Conservation (phyloP, 2,113 vertebrate species). For the Eretmochelys imbricata region DNA sequence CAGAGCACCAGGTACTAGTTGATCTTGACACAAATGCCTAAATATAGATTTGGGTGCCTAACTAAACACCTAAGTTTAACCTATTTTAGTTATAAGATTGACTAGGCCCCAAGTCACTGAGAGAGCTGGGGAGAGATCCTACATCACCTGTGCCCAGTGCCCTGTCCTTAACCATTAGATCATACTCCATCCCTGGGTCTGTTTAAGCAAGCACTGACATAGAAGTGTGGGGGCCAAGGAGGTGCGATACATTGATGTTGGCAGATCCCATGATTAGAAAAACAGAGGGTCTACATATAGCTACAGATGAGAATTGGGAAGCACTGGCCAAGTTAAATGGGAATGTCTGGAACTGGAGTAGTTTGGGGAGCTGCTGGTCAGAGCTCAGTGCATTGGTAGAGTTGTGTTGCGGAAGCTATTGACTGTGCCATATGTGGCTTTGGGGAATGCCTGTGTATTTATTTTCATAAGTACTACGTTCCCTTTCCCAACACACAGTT, state of each 20-base stretch:
- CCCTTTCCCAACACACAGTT: background rate
- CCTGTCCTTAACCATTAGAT: background rate
- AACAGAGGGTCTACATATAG: background rate
- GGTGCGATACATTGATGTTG: conserved; percentile 22
- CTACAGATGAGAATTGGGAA: conserved; percentile 29
- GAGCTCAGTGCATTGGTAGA: background rate
- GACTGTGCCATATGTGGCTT: background rate
- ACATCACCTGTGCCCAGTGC: background rate
- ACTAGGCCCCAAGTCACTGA: background rate
- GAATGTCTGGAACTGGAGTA: background rate
- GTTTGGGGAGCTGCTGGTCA: background rate
- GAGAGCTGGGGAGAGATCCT: background rate
- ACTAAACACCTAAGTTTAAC: background rate
- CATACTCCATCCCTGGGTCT: background rate
- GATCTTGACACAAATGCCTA: background rate
- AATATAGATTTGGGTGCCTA: background rate
- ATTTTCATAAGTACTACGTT: background rate
- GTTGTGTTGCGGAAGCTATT: background rate
- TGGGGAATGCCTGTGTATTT: background rate
- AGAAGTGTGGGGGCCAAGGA: conserved; percentile 10
- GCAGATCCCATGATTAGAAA: conserved; percentile 33
- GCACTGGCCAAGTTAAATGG: conserved; percentile 35
- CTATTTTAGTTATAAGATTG: accelerated
- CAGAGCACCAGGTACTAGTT: background rate
- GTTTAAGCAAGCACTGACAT: conserved; percentile 25